Percentiles rank a stretch among this genome's conserved stretches.
phyloP scores from a whole-genome alignment of 2,113 vertebrate genomes.

The Lasiurus cinereus region DNA sequence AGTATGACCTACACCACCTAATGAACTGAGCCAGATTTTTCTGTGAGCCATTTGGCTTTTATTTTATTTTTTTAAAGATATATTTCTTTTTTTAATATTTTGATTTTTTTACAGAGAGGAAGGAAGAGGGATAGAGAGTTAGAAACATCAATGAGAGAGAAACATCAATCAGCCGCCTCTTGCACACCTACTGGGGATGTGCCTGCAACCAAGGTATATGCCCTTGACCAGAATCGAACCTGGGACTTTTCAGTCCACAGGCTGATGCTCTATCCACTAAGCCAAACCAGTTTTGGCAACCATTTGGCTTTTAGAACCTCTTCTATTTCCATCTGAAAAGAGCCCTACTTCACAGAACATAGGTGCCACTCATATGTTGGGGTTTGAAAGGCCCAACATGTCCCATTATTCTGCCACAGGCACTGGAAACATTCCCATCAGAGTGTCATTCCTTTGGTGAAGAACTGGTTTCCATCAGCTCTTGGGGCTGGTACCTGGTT shows the following conservation, averaged over 20 bases:
- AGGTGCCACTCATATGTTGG: not conserved
- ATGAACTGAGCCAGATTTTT: not conserved
- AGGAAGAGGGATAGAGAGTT: too few relatives aligned
- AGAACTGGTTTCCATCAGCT: not conserved
- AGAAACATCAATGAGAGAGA: too few relatives aligned
- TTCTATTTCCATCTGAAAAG: not conserved
- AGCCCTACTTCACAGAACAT: not conserved
- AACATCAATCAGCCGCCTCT: too few relatives aligned
- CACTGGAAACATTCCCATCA: not conserved
- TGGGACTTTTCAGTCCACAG: too few relatives aligned
- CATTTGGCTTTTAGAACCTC: not conserved
- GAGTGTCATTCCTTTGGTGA: not conserved
- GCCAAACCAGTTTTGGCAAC: not conserved
- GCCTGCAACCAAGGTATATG: too few relatives aligned
- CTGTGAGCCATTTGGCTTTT: not conserved
- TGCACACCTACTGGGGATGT: too few relatives aligned
- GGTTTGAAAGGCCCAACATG: not conserved
- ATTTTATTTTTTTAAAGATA: too few relatives aligned
- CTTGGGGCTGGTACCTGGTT: not conserved
- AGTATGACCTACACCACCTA: not conserved
- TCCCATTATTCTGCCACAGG: not conserved
- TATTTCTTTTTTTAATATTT: too few relatives aligned
- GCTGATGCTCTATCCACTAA: too few relatives aligned
- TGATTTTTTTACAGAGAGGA: too few relatives aligned
- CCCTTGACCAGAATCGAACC: too few relatives aligned